Evolutionary conservation across 2,797 vertebrate species (phyloP).

Genomic region (Gadopsis bispinosus): DNA sequence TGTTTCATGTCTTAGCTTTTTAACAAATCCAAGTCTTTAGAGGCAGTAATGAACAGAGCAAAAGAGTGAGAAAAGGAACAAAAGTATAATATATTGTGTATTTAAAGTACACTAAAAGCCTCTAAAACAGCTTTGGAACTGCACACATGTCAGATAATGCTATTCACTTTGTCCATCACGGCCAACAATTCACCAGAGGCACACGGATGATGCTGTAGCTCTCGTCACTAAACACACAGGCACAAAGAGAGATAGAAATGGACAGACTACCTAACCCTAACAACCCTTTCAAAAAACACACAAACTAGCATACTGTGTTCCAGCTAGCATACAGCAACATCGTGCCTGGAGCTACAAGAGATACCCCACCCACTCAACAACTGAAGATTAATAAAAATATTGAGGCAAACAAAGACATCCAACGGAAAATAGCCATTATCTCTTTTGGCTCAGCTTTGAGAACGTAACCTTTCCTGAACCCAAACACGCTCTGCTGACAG

Average conservation of each 20-base stretch:
- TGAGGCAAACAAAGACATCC: slow-evolving; percentile 45
- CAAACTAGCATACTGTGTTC: not conserved
- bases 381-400: slow-evolving; percentile 30
- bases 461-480: slow-evolving; percentile 49
- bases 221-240: not conserved
- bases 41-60: not conserved
- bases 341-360: slow-evolving; percentile 7
- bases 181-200: slow-evolving; percentile 17
- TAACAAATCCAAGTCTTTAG: not conserved
- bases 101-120: not conserved
- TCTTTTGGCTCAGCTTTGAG: slow-evolving; percentile 41
- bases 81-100: not conserved
- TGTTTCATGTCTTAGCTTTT: not conserved
- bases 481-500: slow-evolving; percentile 52
- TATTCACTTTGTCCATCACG: not conserved
- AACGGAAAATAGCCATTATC: slow-evolving; percentile 48
- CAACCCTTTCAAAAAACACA: not conserved
- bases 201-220: not conserved
- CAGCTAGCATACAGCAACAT: not conserved
- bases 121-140: slow-evolving; percentile 13
- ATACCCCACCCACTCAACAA: slow-evolving; percentile 13
- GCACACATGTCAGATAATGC: not conserved
- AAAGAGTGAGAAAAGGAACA: accelerated
- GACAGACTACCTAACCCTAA: not conserved
- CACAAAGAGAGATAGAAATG: not conserved